Conservation (phyloP, 2,888 invertebrate genomes). For the Phaedon cochleariae region DNA sequence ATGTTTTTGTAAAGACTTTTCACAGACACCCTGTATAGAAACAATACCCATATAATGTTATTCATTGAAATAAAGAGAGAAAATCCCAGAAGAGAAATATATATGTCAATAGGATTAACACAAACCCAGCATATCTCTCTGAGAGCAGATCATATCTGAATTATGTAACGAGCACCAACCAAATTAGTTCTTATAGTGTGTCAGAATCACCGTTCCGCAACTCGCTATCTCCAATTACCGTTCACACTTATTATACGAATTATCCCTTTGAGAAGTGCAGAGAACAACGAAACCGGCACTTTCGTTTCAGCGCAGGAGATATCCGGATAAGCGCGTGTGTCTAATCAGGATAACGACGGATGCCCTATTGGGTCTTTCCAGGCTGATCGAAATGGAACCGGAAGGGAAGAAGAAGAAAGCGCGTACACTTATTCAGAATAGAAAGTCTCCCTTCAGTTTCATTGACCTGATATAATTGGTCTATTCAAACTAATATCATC, state of each 20-base stretch:
- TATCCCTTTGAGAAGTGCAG: conserved; percentile 4
- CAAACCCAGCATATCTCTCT: too few relatives aligned
- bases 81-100: too few relatives aligned
- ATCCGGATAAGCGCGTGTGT: conserved; percentile 8
- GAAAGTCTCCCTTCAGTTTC: not conserved
- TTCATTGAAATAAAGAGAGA: too few relatives aligned
- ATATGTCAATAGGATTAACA: too few relatives aligned
- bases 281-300: conserved; percentile 4
- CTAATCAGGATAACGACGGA: conserved; percentile 10
- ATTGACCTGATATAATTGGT: not conserved
- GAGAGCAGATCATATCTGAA: not conserved
- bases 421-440: not conserved
- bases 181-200: not conserved
- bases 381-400: not conserved
- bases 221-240: conserved; percentile 15
- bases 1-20: too few relatives aligned
- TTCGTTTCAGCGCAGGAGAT: conserved; percentile 1
- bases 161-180: not conserved
- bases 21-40: too few relatives aligned
- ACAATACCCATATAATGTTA: too few relatives aligned
- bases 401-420: not conserved
- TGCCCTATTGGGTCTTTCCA: not conserved
- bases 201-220: not conserved
- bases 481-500: too few relatives aligned
- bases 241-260: not conserved